Evolutionary conservation across 37 sponge, comb jelly and placozoan species (phyloP).

Genomic region (Geodia barretti): DNA sequence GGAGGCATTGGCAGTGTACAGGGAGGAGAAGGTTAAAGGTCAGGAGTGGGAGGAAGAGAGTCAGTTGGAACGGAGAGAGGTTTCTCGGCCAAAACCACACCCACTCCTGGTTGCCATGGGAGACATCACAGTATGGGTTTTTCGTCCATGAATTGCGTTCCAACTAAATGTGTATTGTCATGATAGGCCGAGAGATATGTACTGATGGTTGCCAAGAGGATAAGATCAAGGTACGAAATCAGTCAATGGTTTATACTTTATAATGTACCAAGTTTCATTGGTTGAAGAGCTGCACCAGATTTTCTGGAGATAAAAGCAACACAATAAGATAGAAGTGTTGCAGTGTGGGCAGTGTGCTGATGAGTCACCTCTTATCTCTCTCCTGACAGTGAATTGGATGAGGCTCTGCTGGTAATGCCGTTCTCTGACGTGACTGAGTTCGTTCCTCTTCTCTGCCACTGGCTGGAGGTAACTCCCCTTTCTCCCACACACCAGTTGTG

Average conservation of each 20-base stretch:
- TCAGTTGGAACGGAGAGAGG: constrained; percentile 49
- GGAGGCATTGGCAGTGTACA: constrained; percentile 80
- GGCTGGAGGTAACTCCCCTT: constrained; percentile 52
- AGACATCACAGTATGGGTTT: constrained; percentile 41
- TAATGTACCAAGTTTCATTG: no score
- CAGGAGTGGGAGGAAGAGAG: constrained; percentile 52
- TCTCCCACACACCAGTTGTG: background rate
- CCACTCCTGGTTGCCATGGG: constrained; percentile 80
- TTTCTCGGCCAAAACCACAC: constrained; percentile 63
- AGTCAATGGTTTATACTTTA: background rate
- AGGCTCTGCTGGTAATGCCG: constrained; percentile 88
- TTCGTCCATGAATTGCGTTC: background rate
- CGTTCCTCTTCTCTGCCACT: constrained; percentile 49
- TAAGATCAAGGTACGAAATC: constrained; percentile 62
- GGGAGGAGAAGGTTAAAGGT: constrained; percentile 60
- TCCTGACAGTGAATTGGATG: constrained; percentile 84
- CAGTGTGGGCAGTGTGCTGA: no score
- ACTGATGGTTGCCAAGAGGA: constrained; percentile 62
- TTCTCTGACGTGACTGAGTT: constrained; percentile 73
- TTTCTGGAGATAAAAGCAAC: no score
- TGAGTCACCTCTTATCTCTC: no score
- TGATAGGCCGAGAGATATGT: constrained; percentile 64
- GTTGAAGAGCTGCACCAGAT: no score
- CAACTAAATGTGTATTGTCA: background rate
- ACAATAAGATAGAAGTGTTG: no score